These are phyloP conservation scores for Dreissena polymorpha DNA, from an alignment of 1,140 invertebrate species.

Conservation along the genomic window DNA sequence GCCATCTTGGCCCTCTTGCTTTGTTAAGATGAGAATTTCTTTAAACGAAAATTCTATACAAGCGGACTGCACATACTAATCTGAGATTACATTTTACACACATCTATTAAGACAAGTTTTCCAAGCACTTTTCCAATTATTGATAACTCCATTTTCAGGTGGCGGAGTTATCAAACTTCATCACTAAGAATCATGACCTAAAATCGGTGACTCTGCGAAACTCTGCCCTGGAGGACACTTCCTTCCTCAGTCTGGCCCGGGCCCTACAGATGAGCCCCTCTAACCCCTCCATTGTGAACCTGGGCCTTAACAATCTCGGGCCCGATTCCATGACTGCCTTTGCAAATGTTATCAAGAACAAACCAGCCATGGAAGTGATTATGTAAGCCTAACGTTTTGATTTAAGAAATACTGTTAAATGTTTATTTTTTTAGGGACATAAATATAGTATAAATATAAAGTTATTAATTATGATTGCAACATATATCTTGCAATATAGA, in stretches of 20 bases:
- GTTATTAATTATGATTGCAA: too few species aligned
- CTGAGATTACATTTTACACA: too few species aligned
- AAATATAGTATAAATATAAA: too few species aligned
- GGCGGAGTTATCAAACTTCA: constrained; percentile 24
- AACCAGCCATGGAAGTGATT: constrained; percentile 28
- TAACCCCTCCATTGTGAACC: constrained; percentile 16
- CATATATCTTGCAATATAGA: too few species aligned
- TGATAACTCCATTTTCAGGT: constrained; percentile 40
- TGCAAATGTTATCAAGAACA: constrained; percentile 25
- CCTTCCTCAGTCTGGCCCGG: constrained; percentile 27
- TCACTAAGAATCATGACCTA: constrained; percentile 10
- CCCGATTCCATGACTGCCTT: constrained; percentile 5
- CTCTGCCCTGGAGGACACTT: constrained; percentile 22
- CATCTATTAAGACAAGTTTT: too few species aligned
- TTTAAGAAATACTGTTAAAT: neutral
- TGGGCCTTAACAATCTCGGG: constrained; percentile 33
- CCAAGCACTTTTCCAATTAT: too few species aligned
- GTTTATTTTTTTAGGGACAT: too few species aligned
- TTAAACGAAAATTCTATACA: too few species aligned
- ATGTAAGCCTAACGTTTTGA: constrained; percentile 31
- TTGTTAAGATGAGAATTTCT: too few species aligned
- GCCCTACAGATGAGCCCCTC: constrained; percentile 29
- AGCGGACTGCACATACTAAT: too few species aligned
- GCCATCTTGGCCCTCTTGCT: too few species aligned
- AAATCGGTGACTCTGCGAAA: constrained; percentile 30